Base-by-base conservation (phyloP, 2,888 invertebrate species). In the Lottia gigantea region DNA sequence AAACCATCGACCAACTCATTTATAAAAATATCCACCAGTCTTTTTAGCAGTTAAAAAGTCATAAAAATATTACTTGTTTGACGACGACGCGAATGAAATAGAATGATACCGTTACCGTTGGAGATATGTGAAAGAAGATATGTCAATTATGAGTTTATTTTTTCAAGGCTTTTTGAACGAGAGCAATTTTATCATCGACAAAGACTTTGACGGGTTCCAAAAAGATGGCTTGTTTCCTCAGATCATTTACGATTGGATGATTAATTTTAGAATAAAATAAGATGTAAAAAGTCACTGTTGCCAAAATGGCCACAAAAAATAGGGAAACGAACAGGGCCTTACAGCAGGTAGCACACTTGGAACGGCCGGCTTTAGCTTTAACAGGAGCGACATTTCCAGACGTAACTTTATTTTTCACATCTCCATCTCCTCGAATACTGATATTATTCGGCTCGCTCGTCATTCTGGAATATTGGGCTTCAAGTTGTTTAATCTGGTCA, bases 401-500 rank as follows among this genome's bases (percentile, higher is more conserved):
- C 40, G 71, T 55, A 45, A 74, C 62, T 45, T 66, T 62, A 16
- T 63, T 12, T 66, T 71, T 66, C 62, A 70, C 23, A 49, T 61
- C 55, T 62, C 64, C 31, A 26, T 66, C 67, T 11, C 46, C 49
- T 12, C 45, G 67, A 19, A 8, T 23, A n/a, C 62, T 68, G 12
- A 78, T 67, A 74, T 82, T 80, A 72, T 82, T 82, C 47, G 75
- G 72, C 46, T 76, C 73, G 46, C 73, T 75, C 67, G 67, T 70
- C 70, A 78, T 79, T 65, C 76, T 72, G 64, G 80, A 78, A 67
- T 74, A 78, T 68, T 81, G 78, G 49, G 78, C 78, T 64, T 85
- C 84, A 68, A 85, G 72, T 62, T 81, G 78, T 67, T 77, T 76
- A 16, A 85, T 77, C 76, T 85, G 83, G n/a, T 83, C 83, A 63